Evolutionary conservation across 2,113 vertebrate species (phyloP), one percentile per base, ranked within the genome.

Genomic region (Motacilla alba): DNA sequence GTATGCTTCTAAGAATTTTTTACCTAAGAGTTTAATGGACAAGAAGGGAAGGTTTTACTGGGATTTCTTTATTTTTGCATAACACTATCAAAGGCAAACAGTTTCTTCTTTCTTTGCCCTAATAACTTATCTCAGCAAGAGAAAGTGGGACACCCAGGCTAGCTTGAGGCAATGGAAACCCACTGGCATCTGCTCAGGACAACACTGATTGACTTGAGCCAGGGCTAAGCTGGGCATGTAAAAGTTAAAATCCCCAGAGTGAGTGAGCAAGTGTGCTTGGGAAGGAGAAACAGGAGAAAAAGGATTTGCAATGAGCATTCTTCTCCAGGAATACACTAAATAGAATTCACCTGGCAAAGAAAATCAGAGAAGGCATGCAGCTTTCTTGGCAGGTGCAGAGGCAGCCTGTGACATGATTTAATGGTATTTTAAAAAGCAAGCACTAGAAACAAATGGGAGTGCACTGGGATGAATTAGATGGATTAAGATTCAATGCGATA

Each of bases 371-470:
- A 93, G 11, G 66, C 52, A 63, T 14, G 83, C 85, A 83, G 93
- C 73, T 90, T 89, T 95, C 72, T 82, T 96, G 95, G 94, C 93
- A 96, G 95, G 92, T 93, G 90, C 76, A 68, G 88, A 89, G 92
- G 72, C 14, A 2, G 66, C 76, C 93, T 89, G 60, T 87, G 93
- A 93, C 94, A 83, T 96, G 95, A 96, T 95, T 97, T 96, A 97
- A 94, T 84, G 73, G 69, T 58, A 64, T 81, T 84, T 87, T 94
- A 89, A 94, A 95, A 93, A 76, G 86, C 94, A 88, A 94, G 92
- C 88, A 55, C 86, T 82, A 75, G 93, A 79, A 95, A 93, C 83
- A 95, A 95, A 96, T 75, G 94, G 69, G 76, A 81, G 76, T 92
- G 73, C 39, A 39, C 73, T 88, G 94, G 93, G 94, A 89, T 90